These are phyloP conservation scores for Holothuria glaberrima DNA, from an alignment of 35 echinoderm and acorn worm species.

Conservation along the genomic window DNA sequence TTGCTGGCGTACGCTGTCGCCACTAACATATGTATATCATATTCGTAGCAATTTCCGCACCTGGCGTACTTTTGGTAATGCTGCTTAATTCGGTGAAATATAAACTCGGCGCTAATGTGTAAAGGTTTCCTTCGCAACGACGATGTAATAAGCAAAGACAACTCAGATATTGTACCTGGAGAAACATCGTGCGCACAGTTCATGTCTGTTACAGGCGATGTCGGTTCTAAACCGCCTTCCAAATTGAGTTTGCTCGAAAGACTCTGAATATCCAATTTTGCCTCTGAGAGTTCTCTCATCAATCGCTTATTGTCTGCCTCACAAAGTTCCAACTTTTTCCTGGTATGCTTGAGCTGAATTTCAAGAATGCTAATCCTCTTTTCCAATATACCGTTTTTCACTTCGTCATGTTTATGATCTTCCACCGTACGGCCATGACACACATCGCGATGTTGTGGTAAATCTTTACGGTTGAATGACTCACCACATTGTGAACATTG, in stretches of 20 bases:
- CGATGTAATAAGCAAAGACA: conserved; percentile 87
- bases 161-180: conserved; percentile 81
- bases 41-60: conserved; percentile 85
- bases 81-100: conserved; percentile 85
- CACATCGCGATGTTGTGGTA: conserved; percentile 61
- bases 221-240: background rate
- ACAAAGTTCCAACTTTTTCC: conserved; percentile 79
- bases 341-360: conserved; percentile 81
- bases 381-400: conserved; percentile 47
- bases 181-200: conserved; percentile 68
- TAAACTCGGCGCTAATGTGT: conserved; percentile 67
- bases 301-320: conserved; percentile 72
- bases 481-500: conserved; percentile 59
- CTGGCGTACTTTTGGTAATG: conserved; percentile 89
- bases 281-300: conserved; percentile 68
- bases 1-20: conserved; percentile 97
- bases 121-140: conserved; percentile 83
- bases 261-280: conserved; percentile 65
- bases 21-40: conserved; percentile 96
- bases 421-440: conserved; percentile 44
- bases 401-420: background rate
- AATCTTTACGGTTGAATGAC: conserved; percentile 64
- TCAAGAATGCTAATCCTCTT: conserved; percentile 57
- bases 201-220: conserved; percentile 56
- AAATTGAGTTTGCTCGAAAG: conserved; percentile 61